A percentile compares a stretch with the other conserved stretches of the same genome.
Evolutionary conservation across 2,888 invertebrate genomes (phyloP).

Genomic region (Choristoneura rosaceana): DNA sequence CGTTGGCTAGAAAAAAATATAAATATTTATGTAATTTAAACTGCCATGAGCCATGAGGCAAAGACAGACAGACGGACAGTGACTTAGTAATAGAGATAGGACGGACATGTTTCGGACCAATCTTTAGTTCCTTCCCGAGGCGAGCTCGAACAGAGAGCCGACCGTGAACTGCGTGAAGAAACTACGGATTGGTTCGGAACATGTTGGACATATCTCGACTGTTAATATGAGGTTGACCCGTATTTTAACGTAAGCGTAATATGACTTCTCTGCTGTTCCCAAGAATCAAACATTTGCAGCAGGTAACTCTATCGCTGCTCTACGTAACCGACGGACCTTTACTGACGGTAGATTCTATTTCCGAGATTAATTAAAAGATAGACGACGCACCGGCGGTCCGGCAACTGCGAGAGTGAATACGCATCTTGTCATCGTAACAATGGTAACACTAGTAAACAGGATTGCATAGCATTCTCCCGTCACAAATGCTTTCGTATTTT

Average conservation of each 20-base stretch:
- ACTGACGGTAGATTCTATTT: conserved; percentile 75
- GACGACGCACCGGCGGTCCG: conserved; percentile 56
- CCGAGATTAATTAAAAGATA: conserved; percentile 83
- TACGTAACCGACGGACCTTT: conserved; percentile 68
- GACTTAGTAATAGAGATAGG: no score
- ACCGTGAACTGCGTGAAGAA: no score
- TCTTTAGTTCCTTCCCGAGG: no score
- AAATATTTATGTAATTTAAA: no score
- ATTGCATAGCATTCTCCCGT: conserved; percentile 52
- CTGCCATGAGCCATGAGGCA: no score
- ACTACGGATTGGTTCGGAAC: no score
- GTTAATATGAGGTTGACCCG: no score
- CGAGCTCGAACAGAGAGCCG: no score
- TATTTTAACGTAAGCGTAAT: background rate
- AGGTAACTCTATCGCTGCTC: conserved; percentile 41
- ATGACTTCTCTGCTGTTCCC: background rate
- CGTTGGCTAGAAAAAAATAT: no score
- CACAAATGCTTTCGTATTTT: conserved; percentile 44
- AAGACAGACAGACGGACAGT: no score
- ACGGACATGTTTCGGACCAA: no score
- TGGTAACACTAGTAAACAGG: conserved; percentile 53
- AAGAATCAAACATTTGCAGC: background rate
- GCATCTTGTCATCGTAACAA: conserved; percentile 61
- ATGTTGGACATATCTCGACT: no score
- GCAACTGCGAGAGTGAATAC: conserved; percentile 74